These are phyloP conservation scores for Pollimyrus isidori DNA, from an alignment of 2,113 vertebrate species.

Conservation along the genomic window DNA sequence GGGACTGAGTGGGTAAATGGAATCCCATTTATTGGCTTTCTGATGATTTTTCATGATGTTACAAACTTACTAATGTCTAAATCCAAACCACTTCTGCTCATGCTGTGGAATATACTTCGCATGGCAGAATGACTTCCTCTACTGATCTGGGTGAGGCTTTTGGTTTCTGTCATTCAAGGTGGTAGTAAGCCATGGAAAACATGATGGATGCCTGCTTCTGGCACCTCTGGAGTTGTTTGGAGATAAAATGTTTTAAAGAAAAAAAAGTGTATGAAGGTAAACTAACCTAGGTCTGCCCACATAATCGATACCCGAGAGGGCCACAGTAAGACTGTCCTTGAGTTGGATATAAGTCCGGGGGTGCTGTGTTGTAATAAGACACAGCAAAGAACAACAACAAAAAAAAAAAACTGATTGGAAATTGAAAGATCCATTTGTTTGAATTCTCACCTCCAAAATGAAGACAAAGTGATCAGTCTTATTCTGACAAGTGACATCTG, in stretches of 20 bases:
- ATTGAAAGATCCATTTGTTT: not conserved
- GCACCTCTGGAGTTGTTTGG: not conserved
- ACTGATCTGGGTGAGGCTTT: not conserved
- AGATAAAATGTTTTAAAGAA: not conserved
- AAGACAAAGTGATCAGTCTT: not conserved
- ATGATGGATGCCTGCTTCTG: not conserved
- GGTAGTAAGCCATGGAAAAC: not conserved
- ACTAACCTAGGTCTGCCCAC: not conserved
- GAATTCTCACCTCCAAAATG: not conserved
- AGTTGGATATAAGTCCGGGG: not conserved
- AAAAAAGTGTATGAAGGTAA: not conserved
- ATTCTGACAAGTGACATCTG: not conserved
- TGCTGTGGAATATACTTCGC: not conserved
- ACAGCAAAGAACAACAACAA: not conserved
- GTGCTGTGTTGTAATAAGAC: not conserved
- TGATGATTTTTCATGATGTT: not conserved
- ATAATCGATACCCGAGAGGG: not conserved
- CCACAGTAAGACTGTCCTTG: not conserved
- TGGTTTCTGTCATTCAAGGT: not conserved
- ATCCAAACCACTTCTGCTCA: not conserved
- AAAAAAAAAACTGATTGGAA: not conserved
- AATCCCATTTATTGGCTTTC: not conserved
- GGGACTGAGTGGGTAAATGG: not conserved
- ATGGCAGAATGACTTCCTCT: not conserved
- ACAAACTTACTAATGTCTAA: not conserved